Evolutionary conservation across 2,113 vertebrate genomes (phyloP), one percentile per base, ranked within the genome.

Genomic region (Tetrao urogallus): DNA sequence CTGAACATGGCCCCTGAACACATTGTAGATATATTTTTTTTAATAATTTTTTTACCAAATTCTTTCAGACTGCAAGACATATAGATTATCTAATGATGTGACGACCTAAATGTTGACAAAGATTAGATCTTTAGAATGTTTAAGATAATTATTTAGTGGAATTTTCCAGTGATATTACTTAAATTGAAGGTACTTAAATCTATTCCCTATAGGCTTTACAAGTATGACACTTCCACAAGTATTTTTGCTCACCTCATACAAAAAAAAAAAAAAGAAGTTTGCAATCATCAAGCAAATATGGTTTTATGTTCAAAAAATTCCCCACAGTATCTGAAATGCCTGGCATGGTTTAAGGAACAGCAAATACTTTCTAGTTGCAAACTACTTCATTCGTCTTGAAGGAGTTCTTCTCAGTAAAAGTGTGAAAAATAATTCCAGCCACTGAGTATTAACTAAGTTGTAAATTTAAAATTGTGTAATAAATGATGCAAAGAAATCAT

Each of bases 391-490:
- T 92, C 90, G 75, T 69, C 20, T 69, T 20, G 92, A 38, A 38
- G 38, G 38, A 38, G 38, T 38, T 38, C 38, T 38, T 38, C 38
- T 38, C 38, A 38, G 38, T 38, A 38, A 38, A 38, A 38, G 38
- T 38, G 38, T 38, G 38, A 38, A 38, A 38, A 38, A 38, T 38
- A 38, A 38, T 38, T 38, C 38, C 38, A 94, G 17, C 27, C 47
- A 90, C 13, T 73, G 43, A 94, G 82, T 82, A 78, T 47, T 21
- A 94, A 89, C 86, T 91, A 91, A 91, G 84, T 10, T 47, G 6
- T 81, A 67, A 70, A 36, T 72, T 87, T 17, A 94, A 83, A 96
- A 75, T 8, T 48, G 43, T 95, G 92, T 91, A 81, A 89, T 54
- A 92, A 21, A 69, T 90, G 70, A 63, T 69, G 45, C 27, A 89